phyloP scores from a whole-genome alignment of 2,888 invertebrate genomes.

The Clivina fossor region DNA sequence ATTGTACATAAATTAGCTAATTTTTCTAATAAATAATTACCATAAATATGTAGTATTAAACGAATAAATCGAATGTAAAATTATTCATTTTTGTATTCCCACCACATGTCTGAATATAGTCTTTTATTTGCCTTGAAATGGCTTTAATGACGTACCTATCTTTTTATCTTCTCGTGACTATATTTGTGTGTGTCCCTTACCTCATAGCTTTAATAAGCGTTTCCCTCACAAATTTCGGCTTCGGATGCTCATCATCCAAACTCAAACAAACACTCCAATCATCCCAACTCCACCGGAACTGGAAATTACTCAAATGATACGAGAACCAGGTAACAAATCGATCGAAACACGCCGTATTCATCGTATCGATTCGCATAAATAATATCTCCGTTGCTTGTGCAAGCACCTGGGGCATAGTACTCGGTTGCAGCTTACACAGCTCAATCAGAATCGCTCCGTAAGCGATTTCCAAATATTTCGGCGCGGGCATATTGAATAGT shows the following conservation, averaged over 20 bases:
- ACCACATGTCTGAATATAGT: too few species aligned
- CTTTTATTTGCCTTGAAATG: too few species aligned
- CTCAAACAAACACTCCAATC: constrained; percentile 90
- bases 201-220: constrained; percentile 87
- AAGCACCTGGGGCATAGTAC: constrained; percentile 95
- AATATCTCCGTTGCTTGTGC: constrained; percentile 98
- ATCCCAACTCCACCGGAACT: constrained; percentile 99
- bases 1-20: too few species aligned
- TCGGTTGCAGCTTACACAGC: constrained; percentile 93
- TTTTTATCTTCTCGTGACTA: too few species aligned
- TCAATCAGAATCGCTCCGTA: constrained; percentile 96
- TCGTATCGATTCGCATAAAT: constrained; percentile 92
- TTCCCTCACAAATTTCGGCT: constrained; percentile 92
- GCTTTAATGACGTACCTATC: too few species aligned
- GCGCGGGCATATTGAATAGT: constrained; percentile 87
- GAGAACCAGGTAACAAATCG: constrained; percentile 97
- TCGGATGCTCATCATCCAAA: constrained; percentile 84
- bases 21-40: too few species aligned
- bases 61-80: too few species aligned
- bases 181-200: too few species aligned
- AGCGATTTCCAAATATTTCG: constrained; percentile 86
- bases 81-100: too few species aligned
- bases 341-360: constrained; percentile 97
- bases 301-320: constrained; percentile 98
- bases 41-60: too few species aligned